These are phyloP conservation scores for Drosophila aff. DNA, from an alignment of 1,140 invertebrate species.

Conservation along the genomic window DNA sequence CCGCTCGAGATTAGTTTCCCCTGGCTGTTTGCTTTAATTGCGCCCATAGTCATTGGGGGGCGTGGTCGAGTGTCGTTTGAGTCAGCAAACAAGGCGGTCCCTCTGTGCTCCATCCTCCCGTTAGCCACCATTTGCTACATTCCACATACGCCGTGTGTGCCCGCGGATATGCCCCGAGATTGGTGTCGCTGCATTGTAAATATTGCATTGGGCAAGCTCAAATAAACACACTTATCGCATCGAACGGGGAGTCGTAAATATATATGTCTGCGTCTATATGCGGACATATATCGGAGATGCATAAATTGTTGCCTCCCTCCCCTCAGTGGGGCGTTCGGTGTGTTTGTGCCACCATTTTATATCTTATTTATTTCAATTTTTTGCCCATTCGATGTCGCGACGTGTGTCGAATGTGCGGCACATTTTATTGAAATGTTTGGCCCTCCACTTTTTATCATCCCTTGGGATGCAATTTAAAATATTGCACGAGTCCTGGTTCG, in stretches of 20 bases:
- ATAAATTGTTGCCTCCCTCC: conserved; percentile 54
- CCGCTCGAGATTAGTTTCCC: conserved; percentile 76
- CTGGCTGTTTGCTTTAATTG: conserved; percentile 77
- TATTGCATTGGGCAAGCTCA: conserved; percentile 63
- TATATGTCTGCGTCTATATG: conserved; percentile 39
- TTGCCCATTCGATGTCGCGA: conserved; percentile 67
- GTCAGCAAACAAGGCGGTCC: conserved; percentile 56
- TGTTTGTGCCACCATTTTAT: conserved; percentile 65
- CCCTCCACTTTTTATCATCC: conserved; percentile 40
- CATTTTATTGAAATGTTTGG: conserved; percentile 67
- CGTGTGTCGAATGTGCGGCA: conserved; percentile 66
- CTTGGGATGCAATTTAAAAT: conserved; percentile 76
- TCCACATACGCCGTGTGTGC: conserved; percentile 58
- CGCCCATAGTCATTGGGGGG: conserved; percentile 51
- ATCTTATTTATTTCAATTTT: conserved; percentile 83
- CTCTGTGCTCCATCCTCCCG: background rate
- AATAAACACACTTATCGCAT: conserved; percentile 79
- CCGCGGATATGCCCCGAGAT: conserved; percentile 51
- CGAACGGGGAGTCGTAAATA: conserved; percentile 67
- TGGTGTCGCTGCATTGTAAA: conserved; percentile 71
- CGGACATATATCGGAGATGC: conserved; percentile 46
- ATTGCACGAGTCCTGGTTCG: conserved; percentile 56
- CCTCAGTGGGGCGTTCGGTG: background rate
- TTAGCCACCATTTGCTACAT: conserved; percentile 27
- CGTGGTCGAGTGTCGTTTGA: conserved; percentile 65